Conservation (phyloP, 2,797 vertebrate species). For the Xiphorhynchus erythropygius region DNA sequence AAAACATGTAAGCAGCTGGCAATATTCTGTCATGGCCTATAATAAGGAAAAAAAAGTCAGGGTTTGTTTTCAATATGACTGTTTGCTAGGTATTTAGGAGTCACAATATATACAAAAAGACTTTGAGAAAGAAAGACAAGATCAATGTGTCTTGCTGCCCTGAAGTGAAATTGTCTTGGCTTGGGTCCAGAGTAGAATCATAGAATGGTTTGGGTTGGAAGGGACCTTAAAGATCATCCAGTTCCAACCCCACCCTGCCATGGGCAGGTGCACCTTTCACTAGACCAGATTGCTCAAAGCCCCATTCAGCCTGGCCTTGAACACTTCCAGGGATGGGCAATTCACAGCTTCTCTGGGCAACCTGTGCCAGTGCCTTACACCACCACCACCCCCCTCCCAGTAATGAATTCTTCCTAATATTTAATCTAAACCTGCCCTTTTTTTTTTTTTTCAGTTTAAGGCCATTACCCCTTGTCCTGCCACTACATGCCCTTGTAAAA, state of each 20-base stretch:
- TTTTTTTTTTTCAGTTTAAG: background rate
- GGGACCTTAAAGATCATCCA: background rate
- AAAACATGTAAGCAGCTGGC: background rate
- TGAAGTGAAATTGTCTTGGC: background rate
- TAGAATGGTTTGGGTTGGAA: background rate
- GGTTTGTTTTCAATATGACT: background rate
- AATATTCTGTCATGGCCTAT: background rate
- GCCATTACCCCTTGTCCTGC: background rate
- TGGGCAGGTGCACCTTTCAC: too few relatives aligned
- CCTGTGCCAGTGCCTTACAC: background rate
- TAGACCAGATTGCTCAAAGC: background rate
- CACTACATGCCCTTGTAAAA: background rate
- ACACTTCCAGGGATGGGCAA: background rate
- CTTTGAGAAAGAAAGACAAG: background rate
- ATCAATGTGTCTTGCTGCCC: background rate
- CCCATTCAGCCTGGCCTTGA: background rate
- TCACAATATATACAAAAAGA: background rate
- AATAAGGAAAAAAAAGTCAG: rapidly evolving
- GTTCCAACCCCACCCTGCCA: background rate
- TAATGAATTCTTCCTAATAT: background rate
- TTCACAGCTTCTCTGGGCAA: background rate
- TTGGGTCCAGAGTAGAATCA: background rate
- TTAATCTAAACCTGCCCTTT: background rate
- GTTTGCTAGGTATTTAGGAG: background rate
- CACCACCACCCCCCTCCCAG: too few relatives aligned